Percentiles rank a stretch among this genome's conserved stretches.
Conservation (phyloP, 2,797 vertebrate species). For the Syngnathus rostellatus region DNA sequence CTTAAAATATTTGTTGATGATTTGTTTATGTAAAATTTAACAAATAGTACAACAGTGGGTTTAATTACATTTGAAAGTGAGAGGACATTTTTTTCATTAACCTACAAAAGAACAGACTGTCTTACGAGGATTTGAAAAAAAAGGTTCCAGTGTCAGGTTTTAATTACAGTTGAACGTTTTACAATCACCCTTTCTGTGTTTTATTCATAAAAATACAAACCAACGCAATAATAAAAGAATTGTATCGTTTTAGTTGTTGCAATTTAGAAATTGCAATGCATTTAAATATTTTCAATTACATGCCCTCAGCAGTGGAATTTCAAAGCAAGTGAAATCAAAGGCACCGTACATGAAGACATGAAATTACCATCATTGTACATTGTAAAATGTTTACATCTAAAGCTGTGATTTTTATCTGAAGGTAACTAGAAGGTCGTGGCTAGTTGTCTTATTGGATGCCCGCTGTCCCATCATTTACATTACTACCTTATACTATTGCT, state of each 20-base stretch:
- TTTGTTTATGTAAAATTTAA: no score
- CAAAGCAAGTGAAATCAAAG: neutral
- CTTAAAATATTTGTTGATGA: neutral
- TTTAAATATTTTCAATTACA: neutral
- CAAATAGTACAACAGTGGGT: no score
- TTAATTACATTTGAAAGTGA: no score
- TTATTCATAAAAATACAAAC: no score
- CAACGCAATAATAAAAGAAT: no score
- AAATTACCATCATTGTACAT: conserved; percentile 18
- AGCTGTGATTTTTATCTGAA: conserved; percentile 25
- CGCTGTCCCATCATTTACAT: conserved; percentile 3
- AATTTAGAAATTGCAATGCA: neutral
- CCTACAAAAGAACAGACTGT: no score
- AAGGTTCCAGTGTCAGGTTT: no score
- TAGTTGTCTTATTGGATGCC: conserved; percentile 22
- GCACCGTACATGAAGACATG: conserved; percentile 3
- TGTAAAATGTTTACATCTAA: neutral
- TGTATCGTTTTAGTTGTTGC: no score
- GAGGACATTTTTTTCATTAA: no score
- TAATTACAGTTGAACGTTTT: no score
- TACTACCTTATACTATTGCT: neutral
- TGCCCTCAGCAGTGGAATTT: conserved; percentile 4
- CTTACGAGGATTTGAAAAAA: no score
- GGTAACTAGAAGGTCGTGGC: conserved; percentile 31
- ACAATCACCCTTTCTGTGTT: neutral